Evolutionary conservation across 2,888 invertebrate species (phyloP), one percentile per base, ranked within the genome.

Genomic region (Conus canariensis): DNA sequence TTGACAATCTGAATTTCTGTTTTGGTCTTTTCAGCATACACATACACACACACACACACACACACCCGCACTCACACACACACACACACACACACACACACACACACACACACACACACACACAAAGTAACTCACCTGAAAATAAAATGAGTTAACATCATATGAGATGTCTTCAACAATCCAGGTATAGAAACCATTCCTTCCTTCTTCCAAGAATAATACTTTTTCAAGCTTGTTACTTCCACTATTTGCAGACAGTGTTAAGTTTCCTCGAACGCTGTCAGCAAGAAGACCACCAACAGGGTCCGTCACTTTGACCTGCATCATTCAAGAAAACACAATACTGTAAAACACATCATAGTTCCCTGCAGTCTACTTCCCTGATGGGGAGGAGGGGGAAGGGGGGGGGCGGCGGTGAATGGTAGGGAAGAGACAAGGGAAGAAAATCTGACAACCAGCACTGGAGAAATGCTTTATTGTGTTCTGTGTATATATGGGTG

Each of bases 291-390:
- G 25, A 10, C 25, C 22, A 59, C 77, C 85, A 8, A 9, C 77
- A 4, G 89, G 85, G 30, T 89, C 89, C 45, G 89, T 85, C 45
- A 89, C n/a, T 25, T 85, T 85, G 25, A 56, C 74, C 89, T 89
- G 74, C 6, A 60, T n/a, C 7, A 7, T 45, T n/a, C 12, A 45
- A 82, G 16, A 30, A 25, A 82, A 82, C 16, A 64, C 10, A 64
- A 64, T 4, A 64, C 64, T 64, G 64, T 14, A 64, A 64, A 16
- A 1, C 5, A 45, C 4, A 45, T 45, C 45, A 45, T 64, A 16
- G 64, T 10, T 10, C 16, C 60, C 64, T 14, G 64, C 12, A 16
- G 16, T 16, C 64, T 16, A 7, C 16, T 10, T 10, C 64, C 64
- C 64, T 16, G 64, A 16, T 16, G 16, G 64, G 14, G 83, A 30